phyloP scores from a whole-genome alignment of 2,888 invertebrate species.

The Parochlus steinenii region DNA sequence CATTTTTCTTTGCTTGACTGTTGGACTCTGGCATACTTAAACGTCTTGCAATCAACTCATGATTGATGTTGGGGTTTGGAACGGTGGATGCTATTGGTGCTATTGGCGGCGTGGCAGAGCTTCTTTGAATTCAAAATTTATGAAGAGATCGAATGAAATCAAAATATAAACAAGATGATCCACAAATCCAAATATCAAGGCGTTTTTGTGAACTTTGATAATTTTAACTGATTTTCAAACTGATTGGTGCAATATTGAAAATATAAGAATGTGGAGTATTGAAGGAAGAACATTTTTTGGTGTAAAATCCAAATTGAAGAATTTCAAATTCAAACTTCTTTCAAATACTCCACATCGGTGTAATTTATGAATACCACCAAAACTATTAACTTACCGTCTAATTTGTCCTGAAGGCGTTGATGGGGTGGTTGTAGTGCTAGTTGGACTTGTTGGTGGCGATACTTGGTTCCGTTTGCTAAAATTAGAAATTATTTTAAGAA shows the following conservation, averaged over 20 bases:
- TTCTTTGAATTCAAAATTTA: no score
- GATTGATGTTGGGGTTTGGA: conserved; percentile 11
- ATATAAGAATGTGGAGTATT: background rate
- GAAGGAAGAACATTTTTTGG: background rate
- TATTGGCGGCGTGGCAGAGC: conserved; percentile 7
- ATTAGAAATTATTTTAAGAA: background rate
- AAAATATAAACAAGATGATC: background rate
- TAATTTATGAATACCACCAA: background rate
- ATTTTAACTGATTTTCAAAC: conserved; percentile 1
- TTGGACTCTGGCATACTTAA: conserved; percentile 8
- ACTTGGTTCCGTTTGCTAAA: conserved; percentile 16
- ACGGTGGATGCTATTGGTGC: conserved; percentile 5
- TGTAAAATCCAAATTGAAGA: background rate
- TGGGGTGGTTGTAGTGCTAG: conserved; percentile 19
- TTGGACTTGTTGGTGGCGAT: conserved; percentile 24
- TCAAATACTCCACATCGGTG: background rate
- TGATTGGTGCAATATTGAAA: conserved; percentile 1
- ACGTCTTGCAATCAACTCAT: conserved; percentile 11
- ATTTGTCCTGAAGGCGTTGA: conserved; percentile 19
- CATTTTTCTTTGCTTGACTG: conserved; percentile 20
- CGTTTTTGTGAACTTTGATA: background rate
- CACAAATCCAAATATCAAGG: background rate
- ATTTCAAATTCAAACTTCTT: background rate
- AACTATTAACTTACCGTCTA: conserved; percentile 15
- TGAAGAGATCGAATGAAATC: conserved; percentile 1